phyloP scores from a whole-genome alignment of 2,797 vertebrate species.

The Psittacula derbiana region DNA sequence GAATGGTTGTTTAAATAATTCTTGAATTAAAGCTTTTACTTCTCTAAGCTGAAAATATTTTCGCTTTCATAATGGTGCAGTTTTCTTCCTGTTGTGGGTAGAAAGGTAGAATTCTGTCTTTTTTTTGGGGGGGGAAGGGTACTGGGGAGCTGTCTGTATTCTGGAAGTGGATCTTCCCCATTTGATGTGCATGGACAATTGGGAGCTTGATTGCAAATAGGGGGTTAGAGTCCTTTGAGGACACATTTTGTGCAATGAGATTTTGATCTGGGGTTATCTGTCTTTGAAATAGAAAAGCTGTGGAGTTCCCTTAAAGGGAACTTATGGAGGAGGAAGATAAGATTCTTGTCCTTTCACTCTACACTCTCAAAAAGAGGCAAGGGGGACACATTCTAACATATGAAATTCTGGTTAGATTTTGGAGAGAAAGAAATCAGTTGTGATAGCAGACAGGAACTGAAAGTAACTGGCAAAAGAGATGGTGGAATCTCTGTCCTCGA shows the following conservation, averaged over 20 bases:
- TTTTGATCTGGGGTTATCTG: background rate
- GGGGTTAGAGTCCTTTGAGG: background rate
- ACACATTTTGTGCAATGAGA: background rate
- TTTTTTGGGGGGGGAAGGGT: background rate
- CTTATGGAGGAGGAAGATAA: background rate
- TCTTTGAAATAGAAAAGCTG: background rate
- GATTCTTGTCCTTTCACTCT: background rate
- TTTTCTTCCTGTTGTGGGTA: background rate
- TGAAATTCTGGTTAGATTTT: background rate
- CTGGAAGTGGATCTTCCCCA: background rate
- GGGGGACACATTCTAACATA: background rate
- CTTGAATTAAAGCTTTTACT: background rate
- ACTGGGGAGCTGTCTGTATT: background rate
- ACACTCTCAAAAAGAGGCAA: background rate
- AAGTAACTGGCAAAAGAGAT: background rate
- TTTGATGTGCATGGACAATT: background rate
- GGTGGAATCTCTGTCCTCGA: background rate
- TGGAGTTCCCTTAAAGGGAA: background rate
- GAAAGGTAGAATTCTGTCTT: background rate
- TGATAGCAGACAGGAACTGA: background rate
- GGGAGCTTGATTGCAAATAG: background rate
- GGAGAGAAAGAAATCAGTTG: background rate
- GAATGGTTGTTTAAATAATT: background rate
- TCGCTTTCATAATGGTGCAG: background rate
- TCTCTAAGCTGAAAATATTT: background rate